phyloP scores from a whole-genome alignment of 2,888 invertebrate species.

The Eumerus sabulonum region DNA sequence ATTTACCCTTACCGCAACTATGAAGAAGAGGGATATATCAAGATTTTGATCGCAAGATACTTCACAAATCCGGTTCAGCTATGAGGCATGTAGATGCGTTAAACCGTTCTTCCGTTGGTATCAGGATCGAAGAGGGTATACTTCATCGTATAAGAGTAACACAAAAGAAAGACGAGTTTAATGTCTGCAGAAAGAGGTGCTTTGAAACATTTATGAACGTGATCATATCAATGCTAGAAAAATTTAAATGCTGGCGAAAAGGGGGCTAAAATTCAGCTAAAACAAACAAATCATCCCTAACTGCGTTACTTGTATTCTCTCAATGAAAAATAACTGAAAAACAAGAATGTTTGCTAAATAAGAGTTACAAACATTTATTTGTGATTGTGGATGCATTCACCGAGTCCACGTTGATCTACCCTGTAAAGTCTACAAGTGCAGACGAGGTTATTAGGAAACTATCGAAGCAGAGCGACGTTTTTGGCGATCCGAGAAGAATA shows the following conservation, averaged over 20 bases:
- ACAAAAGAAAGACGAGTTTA: no score
- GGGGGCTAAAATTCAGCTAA: conserved; percentile 9
- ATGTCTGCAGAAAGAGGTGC: conserved; percentile 7
- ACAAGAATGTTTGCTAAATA: conserved; percentile 69
- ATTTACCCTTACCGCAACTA: conserved; percentile 36
- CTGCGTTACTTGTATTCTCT: conserved; percentile 17
- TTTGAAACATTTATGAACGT: neutral
- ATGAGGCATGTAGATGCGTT: conserved; percentile 43
- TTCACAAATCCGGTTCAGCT: conserved; percentile 20
- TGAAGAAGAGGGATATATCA: conserved; percentile 38
- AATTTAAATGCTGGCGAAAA: conserved; percentile 5
- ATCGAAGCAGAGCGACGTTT: neutral
- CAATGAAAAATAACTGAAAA: conserved; percentile 8
- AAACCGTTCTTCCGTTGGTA: conserved; percentile 24
- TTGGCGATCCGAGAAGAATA: neutral
- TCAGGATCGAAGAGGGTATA: no score
- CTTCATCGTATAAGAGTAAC: no score
- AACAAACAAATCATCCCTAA: conserved; percentile 6
- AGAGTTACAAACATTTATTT: conserved; percentile 34
- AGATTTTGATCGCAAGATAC: conserved; percentile 30
- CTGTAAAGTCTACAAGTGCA: conserved; percentile 19
- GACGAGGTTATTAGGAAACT: no score
- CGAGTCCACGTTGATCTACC: conserved; percentile 11
- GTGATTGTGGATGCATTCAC: conserved; percentile 21
- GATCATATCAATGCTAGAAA: conserved; percentile 14